These are phyloP conservation scores for Crossocerus cetratus DNA, from an alignment of 2,888 invertebrate species.

Conservation along the genomic window DNA sequence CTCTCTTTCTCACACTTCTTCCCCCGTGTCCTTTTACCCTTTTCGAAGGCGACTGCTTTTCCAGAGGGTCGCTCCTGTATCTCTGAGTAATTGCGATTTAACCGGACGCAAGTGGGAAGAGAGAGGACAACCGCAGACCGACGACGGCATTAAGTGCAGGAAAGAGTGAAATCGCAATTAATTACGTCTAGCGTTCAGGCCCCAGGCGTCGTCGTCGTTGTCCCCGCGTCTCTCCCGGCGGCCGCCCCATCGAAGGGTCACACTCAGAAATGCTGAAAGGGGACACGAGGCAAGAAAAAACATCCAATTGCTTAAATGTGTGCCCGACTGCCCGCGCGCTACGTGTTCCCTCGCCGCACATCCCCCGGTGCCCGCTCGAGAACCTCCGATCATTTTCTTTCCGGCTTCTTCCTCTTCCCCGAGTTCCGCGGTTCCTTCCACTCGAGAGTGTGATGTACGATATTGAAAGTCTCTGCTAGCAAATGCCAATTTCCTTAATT, in stretches of 20 bases:
- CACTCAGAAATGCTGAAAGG: conserved; percentile 48
- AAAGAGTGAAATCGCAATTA: conserved; percentile 74
- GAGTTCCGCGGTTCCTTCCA: background rate
- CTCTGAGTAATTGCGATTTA: conserved; percentile 71
- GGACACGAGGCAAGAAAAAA: conserved; percentile 39
- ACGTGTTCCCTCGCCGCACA: conserved; percentile 40
- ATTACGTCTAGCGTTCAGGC: conserved; percentile 61
- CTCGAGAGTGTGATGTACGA: background rate
- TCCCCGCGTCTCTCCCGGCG: conserved; percentile 3
- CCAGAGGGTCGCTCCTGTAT: conserved; percentile 49
- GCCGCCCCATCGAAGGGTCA: conserved; percentile 40
- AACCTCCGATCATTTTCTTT: conserved; percentile 1
- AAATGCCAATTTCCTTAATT: conserved; percentile 28
- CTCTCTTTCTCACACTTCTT: conserved; percentile 15
- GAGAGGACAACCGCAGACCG: conserved; percentile 62
- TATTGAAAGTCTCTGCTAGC: background rate
- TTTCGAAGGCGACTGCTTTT: conserved; percentile 25
- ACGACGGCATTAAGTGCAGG: conserved; percentile 68
- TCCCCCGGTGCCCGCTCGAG: conserved; percentile 14
- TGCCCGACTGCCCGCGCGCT: conserved; percentile 54
- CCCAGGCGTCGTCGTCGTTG: conserved; percentile 41
- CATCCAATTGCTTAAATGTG: conserved; percentile 66
- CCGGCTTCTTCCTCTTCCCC: background rate
- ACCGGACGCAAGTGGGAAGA: conserved; percentile 59
- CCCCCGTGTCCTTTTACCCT: conserved; percentile 34